Evolutionary conservation across 2,113 vertebrate species (phyloP).

Genomic region (Cinclus cinclus): DNA sequence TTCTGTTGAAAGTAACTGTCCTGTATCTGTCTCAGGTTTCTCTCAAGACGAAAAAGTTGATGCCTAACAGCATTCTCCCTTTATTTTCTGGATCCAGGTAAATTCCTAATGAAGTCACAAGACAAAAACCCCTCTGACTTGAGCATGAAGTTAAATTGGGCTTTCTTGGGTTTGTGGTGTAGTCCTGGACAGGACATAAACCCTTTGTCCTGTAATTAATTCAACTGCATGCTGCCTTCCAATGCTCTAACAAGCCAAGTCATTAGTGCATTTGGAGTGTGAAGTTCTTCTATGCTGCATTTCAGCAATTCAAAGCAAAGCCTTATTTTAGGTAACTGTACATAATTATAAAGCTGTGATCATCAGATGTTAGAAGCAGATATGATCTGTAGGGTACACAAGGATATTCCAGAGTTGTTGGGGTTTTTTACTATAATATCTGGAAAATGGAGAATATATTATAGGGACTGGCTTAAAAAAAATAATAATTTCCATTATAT

Average conservation of each 20-base stretch:
- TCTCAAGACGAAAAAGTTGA: not conserved
- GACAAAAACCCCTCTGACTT: not conserved
- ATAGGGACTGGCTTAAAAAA: not conserved
- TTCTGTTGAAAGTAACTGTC: not conserved
- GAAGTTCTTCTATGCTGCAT: not conserved
- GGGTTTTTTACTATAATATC: not conserved
- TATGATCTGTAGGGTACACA: not conserved
- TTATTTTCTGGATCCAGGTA: not conserved
- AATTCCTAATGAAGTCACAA: not conserved
- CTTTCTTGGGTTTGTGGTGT: not conserved
- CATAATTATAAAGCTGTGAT: not conserved
- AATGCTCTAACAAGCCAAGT: not conserved
- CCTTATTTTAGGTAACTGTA: not conserved
- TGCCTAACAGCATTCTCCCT: not conserved
- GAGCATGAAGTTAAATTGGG: not conserved
- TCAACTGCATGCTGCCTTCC: not conserved
- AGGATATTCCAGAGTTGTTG: not conserved
- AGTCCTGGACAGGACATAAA: not conserved
- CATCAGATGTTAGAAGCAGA: not conserved
- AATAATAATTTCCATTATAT: not conserved
- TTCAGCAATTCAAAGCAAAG: constrained; percentile 8
- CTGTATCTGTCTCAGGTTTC: not conserved
- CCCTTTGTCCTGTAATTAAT: not conserved
- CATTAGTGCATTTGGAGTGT: not conserved
- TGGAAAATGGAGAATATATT: not conserved